These are phyloP conservation scores for Ashinkailepas kermadecensis DNA, from an alignment of 2,888 invertebrate genomes.

Conservation along the genomic window DNA sequence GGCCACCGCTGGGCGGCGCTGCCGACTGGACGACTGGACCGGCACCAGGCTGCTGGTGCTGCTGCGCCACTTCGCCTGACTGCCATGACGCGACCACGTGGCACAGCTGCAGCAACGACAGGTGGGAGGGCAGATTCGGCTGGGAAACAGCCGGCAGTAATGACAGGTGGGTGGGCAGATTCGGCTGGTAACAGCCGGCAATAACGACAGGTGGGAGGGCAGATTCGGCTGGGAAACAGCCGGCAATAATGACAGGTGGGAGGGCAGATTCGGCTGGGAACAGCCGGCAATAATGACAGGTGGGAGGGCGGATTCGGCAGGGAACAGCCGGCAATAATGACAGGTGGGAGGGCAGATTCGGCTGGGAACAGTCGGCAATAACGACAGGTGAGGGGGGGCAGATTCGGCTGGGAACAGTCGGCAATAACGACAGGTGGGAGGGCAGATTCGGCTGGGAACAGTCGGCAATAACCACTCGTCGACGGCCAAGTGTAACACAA, in stretches of 20 bases:
- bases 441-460: background rate
- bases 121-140: slow-evolving; percentile 26
- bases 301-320: background rate
- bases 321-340: too few species aligned
- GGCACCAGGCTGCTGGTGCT: slow-evolving; percentile 34
- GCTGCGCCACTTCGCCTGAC: slow-evolving; percentile 37
- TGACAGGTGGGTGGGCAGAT: background rate
- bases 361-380: too few species aligned
- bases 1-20: background rate
- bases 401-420: background rate
- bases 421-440: too few species aligned
- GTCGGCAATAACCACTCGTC: background rate
- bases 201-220: too few species aligned
- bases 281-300: background rate
- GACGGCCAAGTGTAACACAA: too few species aligned
- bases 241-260: too few species aligned
- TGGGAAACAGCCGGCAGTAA: background rate
- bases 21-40: slow-evolving; percentile 25
- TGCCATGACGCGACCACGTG: slow-evolving; percentile 38
- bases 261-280: background rate
- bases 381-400: too few species aligned
- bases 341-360: too few species aligned
- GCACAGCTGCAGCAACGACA: slow-evolving; percentile 33
- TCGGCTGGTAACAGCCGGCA: too few species aligned
- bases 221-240: too few species aligned